Conservation (phyloP, 2,888 invertebrate genomes). For the Dolomedes plantarius region DNA sequence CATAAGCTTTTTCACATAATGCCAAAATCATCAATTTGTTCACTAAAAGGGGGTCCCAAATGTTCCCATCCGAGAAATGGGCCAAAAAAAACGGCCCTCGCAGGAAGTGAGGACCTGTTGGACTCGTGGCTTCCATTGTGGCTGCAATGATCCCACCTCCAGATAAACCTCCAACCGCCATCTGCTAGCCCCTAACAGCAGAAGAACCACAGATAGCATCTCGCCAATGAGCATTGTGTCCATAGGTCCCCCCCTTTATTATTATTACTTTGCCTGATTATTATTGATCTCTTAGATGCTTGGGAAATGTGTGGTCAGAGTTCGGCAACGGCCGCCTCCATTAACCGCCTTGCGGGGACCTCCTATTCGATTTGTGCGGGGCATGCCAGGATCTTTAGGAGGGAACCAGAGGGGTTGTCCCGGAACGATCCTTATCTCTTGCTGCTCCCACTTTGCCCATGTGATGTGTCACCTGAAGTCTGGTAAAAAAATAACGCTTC, state of each 20-base stretch:
- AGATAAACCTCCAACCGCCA: slow-evolving; percentile 54
- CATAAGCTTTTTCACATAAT: slow-evolving; percentile 48
- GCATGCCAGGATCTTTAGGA: slow-evolving; percentile 6
- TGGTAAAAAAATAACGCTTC: neutral
- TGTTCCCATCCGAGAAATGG: slow-evolving; percentile 33
- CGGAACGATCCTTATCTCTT: slow-evolving; percentile 54
- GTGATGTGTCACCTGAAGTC: slow-evolving; percentile 19
- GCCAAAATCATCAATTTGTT: slow-evolving; percentile 67
- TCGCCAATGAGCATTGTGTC: slow-evolving; percentile 60
- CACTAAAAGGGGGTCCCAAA: slow-evolving; percentile 56
- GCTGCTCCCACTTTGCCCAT: neutral
- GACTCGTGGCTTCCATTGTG: slow-evolving; percentile 66
- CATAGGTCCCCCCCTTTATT: slow-evolving; percentile 39
- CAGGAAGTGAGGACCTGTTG: slow-evolving; percentile 63
- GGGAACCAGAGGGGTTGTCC: slow-evolving; percentile 7
- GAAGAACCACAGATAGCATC: slow-evolving; percentile 49
- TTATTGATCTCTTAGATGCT: slow-evolving; percentile 67
- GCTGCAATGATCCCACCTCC: slow-evolving; percentile 39
- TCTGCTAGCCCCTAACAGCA: slow-evolving; percentile 45
- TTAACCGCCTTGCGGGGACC: slow-evolving; percentile 46
- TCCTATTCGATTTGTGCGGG: slow-evolving; percentile 20
- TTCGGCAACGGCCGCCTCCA: slow-evolving; percentile 62
- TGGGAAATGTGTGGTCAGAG: slow-evolving; percentile 68
- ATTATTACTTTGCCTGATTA: slow-evolving; percentile 62
- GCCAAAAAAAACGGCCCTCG: slow-evolving; percentile 28